Evolutionary conservation across 2,113 vertebrate genomes (phyloP), one percentile per base, ranked within the genome.

Genomic region (Cettia cetti): DNA sequence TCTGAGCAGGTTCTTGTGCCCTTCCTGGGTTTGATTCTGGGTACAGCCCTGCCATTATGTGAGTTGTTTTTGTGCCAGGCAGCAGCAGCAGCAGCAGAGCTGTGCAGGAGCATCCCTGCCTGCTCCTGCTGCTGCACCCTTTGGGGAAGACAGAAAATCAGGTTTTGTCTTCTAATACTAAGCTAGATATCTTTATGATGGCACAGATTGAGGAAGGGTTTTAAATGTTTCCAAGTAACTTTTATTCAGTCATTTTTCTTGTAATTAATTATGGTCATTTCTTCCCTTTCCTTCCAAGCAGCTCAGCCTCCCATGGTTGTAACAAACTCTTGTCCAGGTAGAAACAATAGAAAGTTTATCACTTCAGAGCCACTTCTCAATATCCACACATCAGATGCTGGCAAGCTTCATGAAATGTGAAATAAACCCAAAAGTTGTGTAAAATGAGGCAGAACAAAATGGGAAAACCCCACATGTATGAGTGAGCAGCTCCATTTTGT

Each of bases 391-490:
- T 53, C 22, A 13, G 24, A 4, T 22, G 45, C 11, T 61, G 50
- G 44, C 22, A 42, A 39, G 30, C 12, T 52, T 76, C 27, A 6
- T 7, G 52, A 64, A 70, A 61, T 22, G 10, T 30, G 54, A 60
- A 82, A 60, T 23, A 53, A 82, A 59, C 19, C 20, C 27, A n/a
- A 14, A 56, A 35, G 18, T n/a, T 64, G 22, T 39, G 10, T 69
- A 30, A 77, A 64, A 39, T 7, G 30, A 81, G 42, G 45, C 45
- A 69, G 71, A 70, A 49, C 31, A 59, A 22, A 40, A n/a, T 6
- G 6, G 9, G 74, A 2, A 18, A 13, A 35, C 22, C 2, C 4
- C 24, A 4, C 2, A 3, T 4, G 30, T 39, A 37, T 8, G 69
- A 47, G 71, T 33, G 87, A 35, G 60, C 12, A 77, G 56, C 44